These are phyloP conservation scores for Stenotaenia linearis DNA, from an alignment of 2,888 invertebrate species.

Conservation along the genomic window DNA sequence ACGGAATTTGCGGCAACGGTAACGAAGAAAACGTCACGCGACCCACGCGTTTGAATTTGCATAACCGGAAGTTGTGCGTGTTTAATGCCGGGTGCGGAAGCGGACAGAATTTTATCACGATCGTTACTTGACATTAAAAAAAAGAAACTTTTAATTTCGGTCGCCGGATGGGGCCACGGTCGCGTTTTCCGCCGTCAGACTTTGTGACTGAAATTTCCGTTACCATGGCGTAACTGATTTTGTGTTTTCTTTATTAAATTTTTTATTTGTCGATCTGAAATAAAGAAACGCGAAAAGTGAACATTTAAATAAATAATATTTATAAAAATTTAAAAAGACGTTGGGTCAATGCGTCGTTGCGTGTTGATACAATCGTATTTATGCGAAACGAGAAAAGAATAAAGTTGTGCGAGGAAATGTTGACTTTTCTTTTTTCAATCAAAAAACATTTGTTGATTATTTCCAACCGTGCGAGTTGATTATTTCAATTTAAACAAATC, in stretches of 20 bases:
- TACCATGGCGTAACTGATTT: not conserved
- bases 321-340: not conserved
- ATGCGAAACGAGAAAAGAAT: not conserved
- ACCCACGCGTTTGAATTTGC: not conserved
- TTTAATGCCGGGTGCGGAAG: not conserved
- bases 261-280: not conserved
- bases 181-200: too few species aligned
- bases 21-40: not conserved
- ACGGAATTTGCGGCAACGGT: constrained; percentile 33
- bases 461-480: too few species aligned
- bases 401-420: not conserved
- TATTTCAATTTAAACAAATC: not conserved
- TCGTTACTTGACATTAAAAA: not conserved
- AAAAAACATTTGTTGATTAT: too few species aligned
- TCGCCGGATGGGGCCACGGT: not conserved
- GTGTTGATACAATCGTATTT: not conserved
- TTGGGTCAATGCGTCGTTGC: constrained; percentile 2
- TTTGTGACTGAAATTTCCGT: too few species aligned
- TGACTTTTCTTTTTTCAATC: not conserved
- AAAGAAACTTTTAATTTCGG: not conserved
- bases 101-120: constrained; percentile 18
- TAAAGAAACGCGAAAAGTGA: not conserved
- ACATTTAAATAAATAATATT: constrained; percentile 12
- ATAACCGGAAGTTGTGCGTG: not conserved
- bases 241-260: too few species aligned